These are phyloP conservation scores for Hyposoter didymator DNA, from an alignment of 2,888 invertebrate species.

Conservation along the genomic window DNA sequence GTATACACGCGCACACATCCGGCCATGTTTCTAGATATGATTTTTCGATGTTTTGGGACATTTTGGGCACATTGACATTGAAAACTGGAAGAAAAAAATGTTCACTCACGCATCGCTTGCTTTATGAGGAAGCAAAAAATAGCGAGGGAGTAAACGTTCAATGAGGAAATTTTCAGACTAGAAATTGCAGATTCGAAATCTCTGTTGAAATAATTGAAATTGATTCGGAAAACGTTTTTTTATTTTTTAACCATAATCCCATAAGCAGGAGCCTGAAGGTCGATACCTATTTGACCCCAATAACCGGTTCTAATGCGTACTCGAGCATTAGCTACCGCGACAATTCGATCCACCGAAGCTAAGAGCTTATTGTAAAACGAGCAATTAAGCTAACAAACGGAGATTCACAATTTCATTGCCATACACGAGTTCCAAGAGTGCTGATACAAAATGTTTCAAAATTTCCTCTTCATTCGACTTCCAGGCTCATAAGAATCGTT, in stretches of 20 bases:
- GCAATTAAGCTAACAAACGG: background rate
- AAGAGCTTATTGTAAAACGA: background rate
- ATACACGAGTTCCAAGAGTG: too few relatives aligned
- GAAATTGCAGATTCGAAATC: background rate
- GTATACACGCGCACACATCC: too few relatives aligned
- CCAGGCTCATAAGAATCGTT: background rate
- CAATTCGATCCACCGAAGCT: too few relatives aligned
- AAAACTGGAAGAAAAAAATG: too few relatives aligned
- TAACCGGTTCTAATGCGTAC: background rate
- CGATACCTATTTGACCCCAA: background rate
- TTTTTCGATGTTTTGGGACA: too few relatives aligned
- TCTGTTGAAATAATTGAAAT: background rate
- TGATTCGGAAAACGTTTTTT: background rate
- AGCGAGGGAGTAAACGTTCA: too few relatives aligned
- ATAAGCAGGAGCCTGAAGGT: background rate
- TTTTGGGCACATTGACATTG: too few relatives aligned
- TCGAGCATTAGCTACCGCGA: background rate
- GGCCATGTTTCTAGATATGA: too few relatives aligned
- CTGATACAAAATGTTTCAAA: background rate
- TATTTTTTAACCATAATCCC: background rate
- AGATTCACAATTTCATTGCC: background rate
- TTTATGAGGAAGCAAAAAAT: background rate
- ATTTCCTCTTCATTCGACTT: background rate
- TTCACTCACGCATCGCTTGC: too few relatives aligned
- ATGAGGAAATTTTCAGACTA: background rate